Percentiles rank a stretch among this genome's conserved stretches.
Conservation (phyloP, 2,888 invertebrate species). For the Monoplex corrugatus region DNA sequence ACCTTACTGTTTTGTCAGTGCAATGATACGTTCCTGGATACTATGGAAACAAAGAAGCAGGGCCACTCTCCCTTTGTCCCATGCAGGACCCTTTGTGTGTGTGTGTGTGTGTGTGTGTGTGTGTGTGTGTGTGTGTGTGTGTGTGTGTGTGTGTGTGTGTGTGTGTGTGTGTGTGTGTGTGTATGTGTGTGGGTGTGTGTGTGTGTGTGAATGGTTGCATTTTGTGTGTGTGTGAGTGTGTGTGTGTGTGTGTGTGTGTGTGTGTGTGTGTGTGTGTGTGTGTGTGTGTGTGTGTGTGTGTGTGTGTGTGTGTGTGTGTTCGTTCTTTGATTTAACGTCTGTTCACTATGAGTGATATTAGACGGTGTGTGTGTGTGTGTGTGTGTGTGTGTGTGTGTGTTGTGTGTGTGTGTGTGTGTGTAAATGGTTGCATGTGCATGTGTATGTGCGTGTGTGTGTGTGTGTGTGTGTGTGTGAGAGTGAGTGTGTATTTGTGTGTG, state of each 20-base stretch:
- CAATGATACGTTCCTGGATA: too few relatives aligned
- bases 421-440: not conserved
- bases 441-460: not conserved
- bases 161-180: constrained; percentile 22
- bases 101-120: not conserved
- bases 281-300: constrained; percentile 1
- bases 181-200: not conserved
- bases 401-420: too few relatives aligned
- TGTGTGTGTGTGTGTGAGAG: too few relatives aligned
- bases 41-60: too few relatives aligned
- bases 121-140: constrained; percentile 22
- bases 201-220: not conserved
- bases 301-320: not conserved
- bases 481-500: too few relatives aligned
- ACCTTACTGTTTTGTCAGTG: too few relatives aligned
- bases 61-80: too few relatives aligned
- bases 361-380: too few relatives aligned
- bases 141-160: not conserved
- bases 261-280: not conserved
- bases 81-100: too few relatives aligned
- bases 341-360: too few relatives aligned
- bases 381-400: too few relatives aligned
- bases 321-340: too few relatives aligned
- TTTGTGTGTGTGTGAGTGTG: not conserved
- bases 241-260: not conserved